Base-by-base conservation (phyloP, 2,888 invertebrate species). In the Lithophane semibrunnea region DNA sequence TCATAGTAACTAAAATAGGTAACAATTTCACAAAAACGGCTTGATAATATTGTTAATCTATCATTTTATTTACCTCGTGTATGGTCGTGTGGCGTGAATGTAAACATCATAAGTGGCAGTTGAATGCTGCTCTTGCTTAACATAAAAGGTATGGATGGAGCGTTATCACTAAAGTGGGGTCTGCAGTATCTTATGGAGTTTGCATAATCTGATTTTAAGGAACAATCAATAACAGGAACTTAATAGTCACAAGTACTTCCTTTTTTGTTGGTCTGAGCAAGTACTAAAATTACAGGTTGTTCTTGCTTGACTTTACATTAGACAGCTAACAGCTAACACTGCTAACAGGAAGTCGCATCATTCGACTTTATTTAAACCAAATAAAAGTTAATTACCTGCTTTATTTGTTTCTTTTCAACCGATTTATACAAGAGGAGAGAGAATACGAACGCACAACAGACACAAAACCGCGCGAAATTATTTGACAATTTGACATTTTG, bases 401-500 rank as follows among this genome's bases (percentile, higher is more conserved):
- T 52, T 42, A 7, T 12, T 54, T 3, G 37, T 47, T 79, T 18
- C 8, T 54, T 44, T 61, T 37, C 9, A n/a, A 75, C 1, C 37
- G n/a, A 58, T 37, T 37, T 16, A 21, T 37, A 3, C 16, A 1
- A 29, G 29, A 29, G 29, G 29, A 29, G 5, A 37, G n/a, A 52
- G 1, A 42, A 37, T 9, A n/a, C n/a, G 13, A 52, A 37, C 37
- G 37, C 29, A 29, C 29, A 29, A 29, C 29, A 29, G 5, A 37
- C 29, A 10, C 16, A n/a, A 24, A 80, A 49, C 7, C 58, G 78
- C 78, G 78, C 78, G 81, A 78, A 75, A 80, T 4, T 8, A 47
- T 7, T 67, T 54, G 54, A 37, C 4, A 4, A 37, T 37, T 5
- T 37, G 37, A 37, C 37, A 37, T 5, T 37, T 37, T 37, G 5